A percentile compares a stretch with the other conserved stretches of the same genome.
These are phyloP conservation scores for Lycopodina hypogea DNA, from an alignment of 37 sponge, comb jelly and placozoan genomes.

Conservation along the genomic window DNA sequence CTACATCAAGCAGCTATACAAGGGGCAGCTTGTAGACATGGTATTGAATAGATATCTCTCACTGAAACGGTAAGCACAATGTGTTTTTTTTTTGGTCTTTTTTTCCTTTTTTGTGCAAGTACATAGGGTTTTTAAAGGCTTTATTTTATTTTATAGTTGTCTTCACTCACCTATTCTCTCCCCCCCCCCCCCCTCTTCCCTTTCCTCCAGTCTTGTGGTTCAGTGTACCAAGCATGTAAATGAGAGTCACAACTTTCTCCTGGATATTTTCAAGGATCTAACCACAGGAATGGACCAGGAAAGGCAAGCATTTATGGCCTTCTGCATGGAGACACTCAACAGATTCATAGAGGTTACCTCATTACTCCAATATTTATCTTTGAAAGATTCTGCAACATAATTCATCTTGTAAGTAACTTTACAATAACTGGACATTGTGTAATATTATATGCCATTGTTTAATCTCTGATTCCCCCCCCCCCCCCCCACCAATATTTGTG, in stretches of 20 bases:
- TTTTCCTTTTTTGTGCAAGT: neutral
- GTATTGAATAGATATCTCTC: conserved; percentile 87
- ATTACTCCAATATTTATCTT: conserved; percentile 84
- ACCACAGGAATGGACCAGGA: conserved; percentile 87
- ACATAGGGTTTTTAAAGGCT: too few relatives aligned
- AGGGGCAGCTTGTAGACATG: conserved; percentile 68
- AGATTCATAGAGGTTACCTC: conserved; percentile 59
- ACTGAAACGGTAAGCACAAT: conserved; percentile 57
- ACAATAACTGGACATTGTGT: too few relatives aligned
- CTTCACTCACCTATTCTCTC: too few relatives aligned
- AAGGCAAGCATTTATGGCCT: conserved; percentile 74
- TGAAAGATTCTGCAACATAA: conserved; percentile 84
- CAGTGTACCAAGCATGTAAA: conserved; percentile 89
- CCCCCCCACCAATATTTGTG: too few relatives aligned
- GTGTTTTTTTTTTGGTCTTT: neutral
- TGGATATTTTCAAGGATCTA: conserved; percentile 76
- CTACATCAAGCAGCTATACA: conserved; percentile 68
- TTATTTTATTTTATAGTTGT: neutral
- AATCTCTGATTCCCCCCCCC: too few relatives aligned
- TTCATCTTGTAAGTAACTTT: conserved; percentile 67
- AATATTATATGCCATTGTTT: too few relatives aligned
- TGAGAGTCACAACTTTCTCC: conserved; percentile 72
- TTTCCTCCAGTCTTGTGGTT: conserved; percentile 60
- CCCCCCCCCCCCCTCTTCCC: too few relatives aligned
- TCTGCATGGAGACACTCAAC: conserved; percentile 78